Percentiles rank a stretch among this genome's conserved stretches.
phyloP scores from a whole-genome alignment of 1,140 invertebrate genomes.

The Archivesica marissinica region DNA sequence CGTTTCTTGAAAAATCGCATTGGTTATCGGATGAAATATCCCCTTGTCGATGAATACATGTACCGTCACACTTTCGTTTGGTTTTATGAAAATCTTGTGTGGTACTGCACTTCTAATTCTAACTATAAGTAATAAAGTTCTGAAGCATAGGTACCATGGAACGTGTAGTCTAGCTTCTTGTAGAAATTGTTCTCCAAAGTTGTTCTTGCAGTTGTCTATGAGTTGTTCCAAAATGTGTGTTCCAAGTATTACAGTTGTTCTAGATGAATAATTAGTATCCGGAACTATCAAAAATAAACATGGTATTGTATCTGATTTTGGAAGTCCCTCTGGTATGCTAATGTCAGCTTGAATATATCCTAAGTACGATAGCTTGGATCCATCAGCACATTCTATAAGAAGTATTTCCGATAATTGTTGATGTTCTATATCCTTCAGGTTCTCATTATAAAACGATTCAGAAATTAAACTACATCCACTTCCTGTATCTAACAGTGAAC shows the following conservation, averaged over 20 bases:
- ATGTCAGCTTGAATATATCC: constrained; percentile 36
- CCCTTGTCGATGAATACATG: background rate
- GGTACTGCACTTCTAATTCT: constrained; percentile 26
- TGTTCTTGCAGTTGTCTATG: constrained; percentile 16
- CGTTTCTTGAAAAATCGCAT: constrained; percentile 5
- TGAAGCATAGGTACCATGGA: constrained; percentile 34
- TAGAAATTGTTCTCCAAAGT: constrained; percentile 12
- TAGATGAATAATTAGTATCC: constrained; percentile 41
- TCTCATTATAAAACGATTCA: constrained; percentile 7
- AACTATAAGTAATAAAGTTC: constrained; percentile 19
- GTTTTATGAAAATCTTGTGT: constrained; percentile 30
- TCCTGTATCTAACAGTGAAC: too few relatives aligned
- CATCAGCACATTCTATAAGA: constrained; percentile 64
- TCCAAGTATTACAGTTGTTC: constrained; percentile 38
- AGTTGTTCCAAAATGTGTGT: constrained; percentile 31
- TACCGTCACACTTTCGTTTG: constrained; percentile 4
- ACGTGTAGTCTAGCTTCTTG: constrained; percentile 22
- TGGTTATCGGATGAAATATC: background rate
- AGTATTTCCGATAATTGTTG: constrained; percentile 48
- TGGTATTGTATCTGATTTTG: background rate
- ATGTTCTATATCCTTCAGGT: constrained; percentile 2
- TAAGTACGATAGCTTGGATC: constrained; percentile 26
- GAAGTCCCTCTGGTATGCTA: background rate
- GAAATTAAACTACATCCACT: constrained; percentile 50
- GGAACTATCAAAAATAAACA: constrained; percentile 34